Evolutionary conservation across 2,797 vertebrate species (phyloP), one percentile per base, ranked within the genome.

Genomic region (Echeneis naucrates): DNA sequence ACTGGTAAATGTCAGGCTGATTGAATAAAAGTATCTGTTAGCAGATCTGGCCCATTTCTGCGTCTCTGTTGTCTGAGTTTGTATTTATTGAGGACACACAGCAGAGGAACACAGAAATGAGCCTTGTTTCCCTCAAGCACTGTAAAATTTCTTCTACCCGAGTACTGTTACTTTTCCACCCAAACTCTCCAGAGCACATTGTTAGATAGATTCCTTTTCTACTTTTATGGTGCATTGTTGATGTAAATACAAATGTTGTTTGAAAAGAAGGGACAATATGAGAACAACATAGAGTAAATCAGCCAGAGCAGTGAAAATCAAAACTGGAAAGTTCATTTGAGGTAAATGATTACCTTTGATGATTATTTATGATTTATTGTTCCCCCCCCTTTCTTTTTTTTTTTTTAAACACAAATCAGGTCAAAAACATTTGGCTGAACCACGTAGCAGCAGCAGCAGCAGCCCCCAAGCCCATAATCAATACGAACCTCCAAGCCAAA

Each of bases 391-490:
- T 72, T 64, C 8, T 60, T 73, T 14, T 9, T 21, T 13, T 44
- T 47, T n/a, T n/a, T n/a, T n/a, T n/a, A n/a, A n/a, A 47, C 68
- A 82, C n/a, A 67, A 80, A 79, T 42, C n/a, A 35, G 40, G 27
- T 63, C 53, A 68, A 53, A 68, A 51, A 40, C 71, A 8, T 71
- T 60, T 1, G 61, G 14, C 13, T 66, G 32, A 73, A 53, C 10
- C 21, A 56, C 9, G 38, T 33, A 55, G 42, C 17, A 56, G 30
- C 52, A 59, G 33, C 33, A 55, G 42, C 17, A 56, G 30, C 52
- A 59, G 33, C 55, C 48, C 8, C 24, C 6, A 32, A 57, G 23
- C 23, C 40, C 13, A 45, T 19, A 52, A 75, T 78, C 68, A 79
- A 45, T 75, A 42, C 51, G 7, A 62, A 54, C 26, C 26, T 37